A percentile compares a stretch with the other conserved stretches of the same genome.
phyloP scores from a whole-genome alignment of 1,140 invertebrate species.

The Diprion similis region DNA sequence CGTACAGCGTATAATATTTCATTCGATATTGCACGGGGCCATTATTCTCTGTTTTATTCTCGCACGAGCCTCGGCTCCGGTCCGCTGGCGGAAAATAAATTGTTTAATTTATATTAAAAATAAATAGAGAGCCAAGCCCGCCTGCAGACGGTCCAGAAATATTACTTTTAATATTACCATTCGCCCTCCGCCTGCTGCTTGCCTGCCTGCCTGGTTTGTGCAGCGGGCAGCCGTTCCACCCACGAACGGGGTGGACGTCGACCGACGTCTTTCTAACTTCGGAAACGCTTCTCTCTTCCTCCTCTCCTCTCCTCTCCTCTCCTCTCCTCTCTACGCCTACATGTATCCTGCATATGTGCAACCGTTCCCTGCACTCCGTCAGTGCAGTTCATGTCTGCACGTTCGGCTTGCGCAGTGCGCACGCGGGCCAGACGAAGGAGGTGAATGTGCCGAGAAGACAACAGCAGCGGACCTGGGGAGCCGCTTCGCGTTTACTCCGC shows the following conservation, averaged over 20 bases:
- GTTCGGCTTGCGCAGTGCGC: not conserved
- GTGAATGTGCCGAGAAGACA: slow-evolving; percentile 3
- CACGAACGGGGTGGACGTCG: too few species aligned
- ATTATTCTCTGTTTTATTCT: slow-evolving; percentile 54
- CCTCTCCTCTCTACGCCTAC: slow-evolving; percentile 9
- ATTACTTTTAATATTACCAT: slow-evolving; percentile 56
- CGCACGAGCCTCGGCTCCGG: slow-evolving; percentile 17
- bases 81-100: slow-evolving; percentile 44
- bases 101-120: slow-evolving; percentile 61
- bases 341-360: slow-evolving; percentile 3
- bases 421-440: not conserved
- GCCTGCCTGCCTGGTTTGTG: not conserved
- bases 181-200: slow-evolving; percentile 21
- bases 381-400: slow-evolving; percentile 20
- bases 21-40: slow-evolving; percentile 53
- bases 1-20: slow-evolving; percentile 48
- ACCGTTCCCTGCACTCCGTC: slow-evolving; percentile 24
- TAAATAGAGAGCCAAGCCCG: slow-evolving; percentile 47
- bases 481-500: not conserved
- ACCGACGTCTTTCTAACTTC: too few species aligned
- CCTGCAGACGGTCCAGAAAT: slow-evolving; percentile 48
- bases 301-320: slow-evolving; percentile 15
- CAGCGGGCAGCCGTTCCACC: not conserved
- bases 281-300: not conserved
- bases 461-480: not conserved